Evolutionary conservation across 2,888 invertebrate genomes (phyloP).

Genomic region (Nomada ferruginata): DNA sequence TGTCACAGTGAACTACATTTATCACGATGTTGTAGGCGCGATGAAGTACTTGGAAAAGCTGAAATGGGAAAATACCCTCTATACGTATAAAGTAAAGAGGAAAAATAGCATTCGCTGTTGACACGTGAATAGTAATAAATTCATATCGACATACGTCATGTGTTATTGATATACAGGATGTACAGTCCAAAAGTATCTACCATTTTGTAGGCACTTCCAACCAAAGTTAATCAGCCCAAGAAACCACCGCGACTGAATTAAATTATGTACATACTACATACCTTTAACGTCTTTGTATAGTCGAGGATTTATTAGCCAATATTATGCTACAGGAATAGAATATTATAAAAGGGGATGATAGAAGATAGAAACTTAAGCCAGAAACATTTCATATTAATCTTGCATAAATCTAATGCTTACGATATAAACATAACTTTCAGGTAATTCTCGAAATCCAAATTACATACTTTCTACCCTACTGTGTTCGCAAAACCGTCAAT

Average conservation of each 20-base stretch:
- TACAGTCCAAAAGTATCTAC: neutral
- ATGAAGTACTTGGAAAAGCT: neutral
- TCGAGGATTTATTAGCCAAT: neutral
- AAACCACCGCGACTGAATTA: no score
- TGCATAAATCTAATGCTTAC: neutral
- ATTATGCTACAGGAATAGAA: neutral
- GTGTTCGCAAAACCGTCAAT: no score
- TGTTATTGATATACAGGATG: neutral
- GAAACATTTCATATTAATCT: neutral
- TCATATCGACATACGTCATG: neutral
- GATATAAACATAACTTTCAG: neutral
- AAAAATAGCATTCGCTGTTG: neutral
- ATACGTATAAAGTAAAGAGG: neutral
- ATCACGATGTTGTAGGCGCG: neutral
- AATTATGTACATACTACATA: no score
- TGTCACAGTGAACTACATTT: neutral
- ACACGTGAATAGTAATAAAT: conserved; percentile 3
- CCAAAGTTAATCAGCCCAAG: no score
- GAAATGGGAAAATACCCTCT: neutral
- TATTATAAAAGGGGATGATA: no score
- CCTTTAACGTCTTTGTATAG: neutral
- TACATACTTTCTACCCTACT: neutral
- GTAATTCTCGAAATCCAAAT: neutral
- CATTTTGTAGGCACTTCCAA: no score
- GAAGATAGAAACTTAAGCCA: neutral